A percentile compares a stretch with the other conserved stretches of the same genome.
These are phyloP conservation scores for Theretra japonica DNA, from an alignment of 2,888 invertebrate genomes.

Conservation along the genomic window DNA sequence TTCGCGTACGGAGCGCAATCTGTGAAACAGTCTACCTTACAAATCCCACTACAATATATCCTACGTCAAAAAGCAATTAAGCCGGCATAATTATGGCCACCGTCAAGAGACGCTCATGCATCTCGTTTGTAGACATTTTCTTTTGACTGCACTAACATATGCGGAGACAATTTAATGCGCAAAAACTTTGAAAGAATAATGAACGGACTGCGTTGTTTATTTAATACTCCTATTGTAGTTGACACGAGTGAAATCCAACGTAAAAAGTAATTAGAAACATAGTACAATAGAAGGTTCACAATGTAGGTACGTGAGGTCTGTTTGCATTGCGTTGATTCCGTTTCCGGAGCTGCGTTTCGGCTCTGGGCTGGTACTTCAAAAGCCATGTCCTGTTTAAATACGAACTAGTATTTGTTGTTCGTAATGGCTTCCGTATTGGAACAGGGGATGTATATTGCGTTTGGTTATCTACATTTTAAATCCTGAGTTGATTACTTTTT, in stretches of 20 bases:
- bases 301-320: conserved; percentile 1
- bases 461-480: background rate
- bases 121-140: conserved; percentile 1
- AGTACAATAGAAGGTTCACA: background rate
- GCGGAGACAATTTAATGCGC: conserved; percentile 6
- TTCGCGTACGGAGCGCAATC: background rate
- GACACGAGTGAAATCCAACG: background rate
- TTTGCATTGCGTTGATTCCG: conserved; percentile 26
- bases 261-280: conserved; percentile 16
- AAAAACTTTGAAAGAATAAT: background rate
- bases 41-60: conserved; percentile 2
- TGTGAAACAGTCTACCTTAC: background rate
- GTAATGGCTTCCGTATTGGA: conserved; percentile 23
- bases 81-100: background rate
- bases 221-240: background rate
- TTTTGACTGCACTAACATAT: conserved; percentile 5
- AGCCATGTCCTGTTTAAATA: conserved; percentile 32
- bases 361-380: conserved; percentile 28
- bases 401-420: conserved; percentile 28
- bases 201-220: background rate
- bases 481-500: conserved; percentile 13
- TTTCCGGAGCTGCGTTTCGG: conserved; percentile 17
- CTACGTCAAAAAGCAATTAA: background rate
- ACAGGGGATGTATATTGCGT: background rate
- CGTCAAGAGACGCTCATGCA: conserved; percentile 14